These are phyloP conservation scores for Peromyscus melanophrys DNA, from an alignment of 2,797 vertebrate genomes.

Conservation along the genomic window DNA sequence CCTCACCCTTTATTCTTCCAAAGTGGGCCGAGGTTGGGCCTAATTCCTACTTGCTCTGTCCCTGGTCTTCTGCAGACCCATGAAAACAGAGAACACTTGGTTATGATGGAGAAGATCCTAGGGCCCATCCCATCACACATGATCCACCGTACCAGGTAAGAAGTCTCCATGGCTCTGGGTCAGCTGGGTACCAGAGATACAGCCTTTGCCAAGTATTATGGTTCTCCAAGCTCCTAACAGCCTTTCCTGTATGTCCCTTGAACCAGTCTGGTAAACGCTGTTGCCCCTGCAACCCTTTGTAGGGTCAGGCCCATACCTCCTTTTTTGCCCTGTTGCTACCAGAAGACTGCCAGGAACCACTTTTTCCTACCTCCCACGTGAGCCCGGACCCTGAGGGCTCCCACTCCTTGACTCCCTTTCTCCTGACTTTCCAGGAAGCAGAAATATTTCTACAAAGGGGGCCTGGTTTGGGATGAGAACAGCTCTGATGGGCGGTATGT, in stretches of 20 bases:
- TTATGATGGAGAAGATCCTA: slow-evolving; percentile 93
- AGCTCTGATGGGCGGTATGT: slow-evolving; percentile 91
- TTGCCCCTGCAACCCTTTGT: background rate
- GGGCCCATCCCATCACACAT: slow-evolving; percentile 91
- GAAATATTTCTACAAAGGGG: slow-evolving; percentile 92
- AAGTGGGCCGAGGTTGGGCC: background rate
- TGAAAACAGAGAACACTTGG: slow-evolving; percentile 91
- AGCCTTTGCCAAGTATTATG: background rate
- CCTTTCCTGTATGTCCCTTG: background rate
- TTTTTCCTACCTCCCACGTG: background rate
- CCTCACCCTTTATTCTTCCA: background rate
- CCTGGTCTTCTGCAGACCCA: slow-evolving; percentile 88
- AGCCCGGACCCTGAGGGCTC: background rate
- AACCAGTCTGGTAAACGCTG: background rate
- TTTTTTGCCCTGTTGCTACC: background rate
- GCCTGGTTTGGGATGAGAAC: slow-evolving; percentile 92
- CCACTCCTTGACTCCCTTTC: background rate
- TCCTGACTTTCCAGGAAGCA: slow-evolving; percentile 88
- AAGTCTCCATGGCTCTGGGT: background rate
- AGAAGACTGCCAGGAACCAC: background rate
- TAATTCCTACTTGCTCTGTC: background rate
- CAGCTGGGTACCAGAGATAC: background rate
- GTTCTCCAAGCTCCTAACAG: background rate
- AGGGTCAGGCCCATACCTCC: background rate
- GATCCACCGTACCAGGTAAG: slow-evolving; percentile 91